Conservation (phyloP, 2,888 invertebrate genomes). For the Chaetogeoica ovagalla region DNA sequence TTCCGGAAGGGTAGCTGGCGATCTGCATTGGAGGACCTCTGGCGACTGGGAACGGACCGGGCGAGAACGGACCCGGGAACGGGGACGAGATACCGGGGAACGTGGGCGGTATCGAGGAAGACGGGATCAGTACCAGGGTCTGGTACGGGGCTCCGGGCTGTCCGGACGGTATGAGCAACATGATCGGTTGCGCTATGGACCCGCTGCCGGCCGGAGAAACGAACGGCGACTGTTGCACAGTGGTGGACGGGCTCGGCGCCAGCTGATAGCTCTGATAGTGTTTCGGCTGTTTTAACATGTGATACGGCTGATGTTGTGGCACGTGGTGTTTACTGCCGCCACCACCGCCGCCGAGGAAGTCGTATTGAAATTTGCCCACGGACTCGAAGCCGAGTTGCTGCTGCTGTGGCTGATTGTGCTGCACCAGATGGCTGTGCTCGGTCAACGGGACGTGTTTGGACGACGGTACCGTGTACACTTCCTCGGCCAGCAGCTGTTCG, state of each 20-base stretch:
- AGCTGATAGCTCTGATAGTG: constrained; percentile 28
- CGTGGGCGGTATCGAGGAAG: not conserved
- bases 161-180: constrained; percentile 52
- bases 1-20: constrained; percentile 13
- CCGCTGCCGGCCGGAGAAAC: not conserved
- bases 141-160: constrained; percentile 51
- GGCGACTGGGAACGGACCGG: not conserved
- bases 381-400: constrained; percentile 24
- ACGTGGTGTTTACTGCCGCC: not conserved
- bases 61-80: constrained; percentile 6
- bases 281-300: constrained; percentile 36
- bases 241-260: not conserved
- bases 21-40: not conserved
- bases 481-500: constrained; percentile 2
- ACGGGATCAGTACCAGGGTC: constrained; percentile 48
- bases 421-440: not conserved
- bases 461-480: not conserved
- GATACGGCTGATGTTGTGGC: constrained; percentile 2
- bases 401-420: not conserved
- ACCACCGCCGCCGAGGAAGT: constrained; percentile 5
- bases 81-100: constrained; percentile 8
- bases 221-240: not conserved
- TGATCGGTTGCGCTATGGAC: constrained; percentile 17
- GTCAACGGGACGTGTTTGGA: constrained; percentile 13
- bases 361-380: constrained; percentile 12